Conservation (phyloP, 2,888 invertebrate genomes). For the Epinotia ramella region DNA sequence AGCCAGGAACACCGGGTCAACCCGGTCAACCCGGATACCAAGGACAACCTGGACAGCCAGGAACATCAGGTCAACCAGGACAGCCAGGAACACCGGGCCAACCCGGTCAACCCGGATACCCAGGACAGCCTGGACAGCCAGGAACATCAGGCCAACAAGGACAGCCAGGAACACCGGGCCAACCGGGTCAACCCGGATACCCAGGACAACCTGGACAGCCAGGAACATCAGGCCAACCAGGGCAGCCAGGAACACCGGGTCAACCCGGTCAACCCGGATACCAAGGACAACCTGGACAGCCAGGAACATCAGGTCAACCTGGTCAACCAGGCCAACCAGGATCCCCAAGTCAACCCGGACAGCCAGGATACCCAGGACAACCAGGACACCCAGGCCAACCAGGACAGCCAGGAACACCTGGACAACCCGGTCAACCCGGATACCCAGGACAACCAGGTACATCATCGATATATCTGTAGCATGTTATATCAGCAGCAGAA, state of each 20-base stretch:
- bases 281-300: slow-evolving; percentile 49
- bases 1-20: background rate
- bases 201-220: slow-evolving; percentile 75
- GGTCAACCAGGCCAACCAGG: slow-evolving; percentile 51
- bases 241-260: slow-evolving; percentile 41
- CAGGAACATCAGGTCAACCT: too few relatives aligned
- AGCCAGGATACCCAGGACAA: slow-evolving; percentile 34
- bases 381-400: slow-evolving; percentile 52
- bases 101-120: slow-evolving; percentile 30
- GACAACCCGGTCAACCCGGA: slow-evolving; percentile 57
- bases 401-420: slow-evolving; percentile 55
- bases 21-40: slow-evolving; percentile 36
- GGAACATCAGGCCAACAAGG: slow-evolving; percentile 19
- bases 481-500: too few relatives aligned
- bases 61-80: slow-evolving; percentile 14
- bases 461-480: background rate
- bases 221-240: slow-evolving; percentile 52
- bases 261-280: slow-evolving; percentile 52
- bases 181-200: slow-evolving; percentile 55
- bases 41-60: slow-evolving; percentile 5
- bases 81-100: slow-evolving; percentile 17
- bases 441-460: slow-evolving; percentile 40
- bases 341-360: slow-evolving; percentile 50
- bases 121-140: slow-evolving; percentile 7
- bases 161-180: slow-evolving; percentile 43